These are phyloP conservation scores for Corythornis cristatus DNA, from an alignment of 2,113 vertebrate species.

Conservation along the genomic window DNA sequence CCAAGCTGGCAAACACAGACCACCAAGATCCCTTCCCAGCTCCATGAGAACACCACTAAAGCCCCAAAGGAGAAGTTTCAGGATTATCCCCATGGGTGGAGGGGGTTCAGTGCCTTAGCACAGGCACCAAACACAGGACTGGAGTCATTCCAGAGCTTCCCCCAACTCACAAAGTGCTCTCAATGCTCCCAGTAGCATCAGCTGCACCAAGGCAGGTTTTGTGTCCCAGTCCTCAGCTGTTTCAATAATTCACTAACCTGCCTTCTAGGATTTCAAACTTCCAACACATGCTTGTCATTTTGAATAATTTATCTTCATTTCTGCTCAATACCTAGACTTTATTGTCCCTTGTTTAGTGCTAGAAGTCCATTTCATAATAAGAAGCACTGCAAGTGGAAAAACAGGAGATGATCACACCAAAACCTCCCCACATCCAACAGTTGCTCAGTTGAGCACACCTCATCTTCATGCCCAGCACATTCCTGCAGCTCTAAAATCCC, in stretches of 20 bases:
- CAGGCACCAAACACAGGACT: background rate
- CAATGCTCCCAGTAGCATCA: fast-evolving
- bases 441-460: background rate
- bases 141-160: no score
- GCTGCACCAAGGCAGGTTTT: background rate
- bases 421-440: background rate
- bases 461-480: fast-evolving
- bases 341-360: fast-evolving
- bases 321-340: background rate
- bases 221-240: background rate
- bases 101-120: background rate
- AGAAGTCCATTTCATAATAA: background rate
- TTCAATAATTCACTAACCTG: background rate
- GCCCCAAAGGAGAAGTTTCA: no score
- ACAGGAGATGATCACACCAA: background rate
- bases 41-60: background rate
- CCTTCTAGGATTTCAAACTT: background rate
- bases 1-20: background rate
- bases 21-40: background rate
- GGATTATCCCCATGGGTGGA: no score
- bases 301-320: background rate
- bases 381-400: fast-evolving
- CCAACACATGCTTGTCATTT: background rate
- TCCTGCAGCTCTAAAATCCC: background rate
- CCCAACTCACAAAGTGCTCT: no score